These are phyloP conservation scores for Asobara japonica DNA, from an alignment of 1,140 invertebrate species.

Conservation along the genomic window DNA sequence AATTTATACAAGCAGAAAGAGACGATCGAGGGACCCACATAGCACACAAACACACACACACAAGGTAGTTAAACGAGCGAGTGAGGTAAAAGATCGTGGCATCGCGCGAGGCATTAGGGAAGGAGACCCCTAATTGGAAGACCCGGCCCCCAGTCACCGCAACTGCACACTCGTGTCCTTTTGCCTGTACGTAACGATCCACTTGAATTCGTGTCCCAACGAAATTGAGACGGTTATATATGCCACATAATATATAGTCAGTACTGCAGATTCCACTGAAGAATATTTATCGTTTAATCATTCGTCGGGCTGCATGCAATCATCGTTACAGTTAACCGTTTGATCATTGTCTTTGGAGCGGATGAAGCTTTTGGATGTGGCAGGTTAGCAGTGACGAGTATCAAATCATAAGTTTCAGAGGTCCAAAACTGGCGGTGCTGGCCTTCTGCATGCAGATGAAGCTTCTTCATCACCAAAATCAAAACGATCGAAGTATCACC, in stretches of 20 bases:
- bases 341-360: too few species aligned
- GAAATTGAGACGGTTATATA: conserved; percentile 42
- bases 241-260: conserved; percentile 28
- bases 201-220: conserved; percentile 58
- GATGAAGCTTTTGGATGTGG: too few species aligned
- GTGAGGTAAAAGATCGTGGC: conserved; percentile 32
- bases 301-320: not conserved
- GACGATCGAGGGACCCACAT: conserved; percentile 52
- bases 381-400: too few species aligned
- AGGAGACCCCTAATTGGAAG: conserved; percentile 63
- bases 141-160: conserved; percentile 48
- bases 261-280: not conserved
- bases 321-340: too few species aligned
- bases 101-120: conserved; percentile 40
- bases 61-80: conserved; percentile 30
- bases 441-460: too few species aligned
- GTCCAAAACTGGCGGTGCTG: too few species aligned
- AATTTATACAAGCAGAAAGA: conserved; percentile 65
- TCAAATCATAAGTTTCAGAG: too few species aligned
- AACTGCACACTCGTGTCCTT: conserved; percentile 38
- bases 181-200: conserved; percentile 55
- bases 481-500: too few species aligned
- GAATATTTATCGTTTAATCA: not conserved
- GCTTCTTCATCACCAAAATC: too few species aligned
- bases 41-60: conserved; percentile 34